Evolutionary conservation across 2,797 vertebrate species (phyloP).

Genomic region (Phoeniculus purpureus): DNA sequence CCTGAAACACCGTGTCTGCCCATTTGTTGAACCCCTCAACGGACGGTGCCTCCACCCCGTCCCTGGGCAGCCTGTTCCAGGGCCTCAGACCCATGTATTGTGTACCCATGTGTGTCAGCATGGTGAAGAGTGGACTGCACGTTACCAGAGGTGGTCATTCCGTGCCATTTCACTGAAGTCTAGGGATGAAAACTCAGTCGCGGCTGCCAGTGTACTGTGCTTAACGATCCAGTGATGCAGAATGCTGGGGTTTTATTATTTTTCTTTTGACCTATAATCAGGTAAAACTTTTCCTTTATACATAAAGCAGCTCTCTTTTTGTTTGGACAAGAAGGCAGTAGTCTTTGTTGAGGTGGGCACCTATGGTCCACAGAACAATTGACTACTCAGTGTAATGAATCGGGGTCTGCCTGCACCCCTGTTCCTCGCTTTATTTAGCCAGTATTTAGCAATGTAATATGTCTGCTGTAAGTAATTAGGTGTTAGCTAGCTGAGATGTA

Average conservation of each 20-base stretch:
- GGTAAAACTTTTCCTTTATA: not conserved
- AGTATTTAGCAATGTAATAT: not conserved
- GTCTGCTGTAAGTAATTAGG: constrained; percentile 29
- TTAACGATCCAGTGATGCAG: not conserved
- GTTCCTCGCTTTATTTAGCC: constrained; percentile 14
- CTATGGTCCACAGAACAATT: not conserved
- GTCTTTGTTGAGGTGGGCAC: not conserved
- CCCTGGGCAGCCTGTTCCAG: too few relatives aligned
- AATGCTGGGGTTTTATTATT: not conserved
- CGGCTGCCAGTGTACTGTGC: not conserved
- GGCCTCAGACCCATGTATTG: accelerated
- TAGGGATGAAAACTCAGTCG: not conserved
- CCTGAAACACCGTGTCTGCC: too few relatives aligned
- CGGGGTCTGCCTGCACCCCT: not conserved
- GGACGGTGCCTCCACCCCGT: too few relatives aligned
- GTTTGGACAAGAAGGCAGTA: not conserved
- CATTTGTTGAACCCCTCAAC: too few relatives aligned
- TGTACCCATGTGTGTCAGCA: not conserved
- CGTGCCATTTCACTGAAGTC: not conserved
- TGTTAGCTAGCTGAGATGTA: constrained; percentile 3
- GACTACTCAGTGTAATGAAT: not conserved
- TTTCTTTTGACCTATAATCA: not conserved
- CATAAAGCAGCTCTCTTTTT: not conserved
- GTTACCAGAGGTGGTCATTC: not conserved
- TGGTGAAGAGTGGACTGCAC: not conserved